Evolutionary conservation across 2,888 invertebrate species (phyloP), one percentile per base, ranked within the genome.

Genomic region (Lacanobia wlatinum): DNA sequence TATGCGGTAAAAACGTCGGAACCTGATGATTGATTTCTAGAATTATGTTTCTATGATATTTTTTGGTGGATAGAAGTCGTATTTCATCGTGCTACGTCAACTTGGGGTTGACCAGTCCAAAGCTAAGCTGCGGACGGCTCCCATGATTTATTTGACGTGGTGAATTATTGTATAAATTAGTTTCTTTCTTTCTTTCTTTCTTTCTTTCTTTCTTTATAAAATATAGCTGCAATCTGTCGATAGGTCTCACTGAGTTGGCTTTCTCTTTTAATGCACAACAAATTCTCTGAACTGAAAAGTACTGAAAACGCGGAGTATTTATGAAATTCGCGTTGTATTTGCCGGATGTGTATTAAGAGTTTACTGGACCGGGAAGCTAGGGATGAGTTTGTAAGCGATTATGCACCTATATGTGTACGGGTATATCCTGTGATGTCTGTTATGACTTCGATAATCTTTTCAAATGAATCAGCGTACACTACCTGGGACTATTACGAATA

Each of bases 111-210:
- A 70, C 59, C 68, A 68, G 61, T 43, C 6, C 34, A 60, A 23
- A 63, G 56, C 56, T 77, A 52, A 73, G 79, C 63, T 58, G 62
- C 28, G 65, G 68, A 66, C 56, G 43, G 61, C 60, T 55, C 1
- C 50, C 16, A 66, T 82, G 83, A 82, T 82, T 77, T 82, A 84
- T 82, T 14, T 55, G 70, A 61, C 50, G 43, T 59, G 40, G 21
- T 73, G 69, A 76, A 59, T 83, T 75, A 75, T 74, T 82, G 52
- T 73, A 70, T 58, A n/a, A n/a, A n/a, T n/a, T n/a, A n/a, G n/a
- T n/a, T n/a, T n/a, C n/a, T n/a, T n/a, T n/a, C n/a, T n/a, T n/a
- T n/a, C n/a, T n/a, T n/a, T n/a, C n/a, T n/a, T n/a, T n/a, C n/a
- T n/a, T n/a, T n/a, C n/a, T n/a, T n/a, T n/a, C n/a, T n/a, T n/a